A percentile compares a stretch with the other conserved stretches of the same genome.
phyloP scores from a whole-genome alignment of 2,113 vertebrate species.

The Melanotaenia duboulayi region DNA sequence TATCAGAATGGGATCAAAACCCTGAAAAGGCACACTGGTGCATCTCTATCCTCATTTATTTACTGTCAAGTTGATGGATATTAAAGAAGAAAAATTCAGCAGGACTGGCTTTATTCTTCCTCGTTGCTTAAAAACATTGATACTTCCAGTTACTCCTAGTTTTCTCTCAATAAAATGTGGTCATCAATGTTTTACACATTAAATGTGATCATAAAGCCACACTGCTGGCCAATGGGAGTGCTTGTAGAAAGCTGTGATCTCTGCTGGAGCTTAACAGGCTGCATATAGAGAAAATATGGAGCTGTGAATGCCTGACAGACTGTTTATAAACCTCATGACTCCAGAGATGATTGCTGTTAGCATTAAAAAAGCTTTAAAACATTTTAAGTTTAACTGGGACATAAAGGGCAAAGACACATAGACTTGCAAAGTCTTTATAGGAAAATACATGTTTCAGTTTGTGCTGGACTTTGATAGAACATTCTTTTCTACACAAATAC shows the following conservation, averaged over 20 bases:
- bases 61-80: too few relatives aligned
- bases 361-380: constrained; percentile 20
- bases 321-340: constrained; percentile 28
- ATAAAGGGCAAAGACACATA: constrained; percentile 12
- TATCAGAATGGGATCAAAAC: too few relatives aligned
- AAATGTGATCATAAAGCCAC: constrained; percentile 16
- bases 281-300: constrained; percentile 33
- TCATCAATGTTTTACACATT: neutral
- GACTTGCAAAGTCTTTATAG: constrained; percentile 26
- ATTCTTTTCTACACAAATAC: constrained; percentile 20
- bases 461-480: constrained; percentile 18
- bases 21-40: too few relatives aligned
- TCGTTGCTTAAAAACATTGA: too few relatives aligned
- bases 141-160: neutral
- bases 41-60: too few relatives aligned
- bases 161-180: constrained; percentile 5
- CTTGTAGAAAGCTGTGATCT: constrained; percentile 16
- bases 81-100: too few relatives aligned
- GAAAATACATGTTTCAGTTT: constrained; percentile 32
- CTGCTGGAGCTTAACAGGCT: constrained; percentile 35
- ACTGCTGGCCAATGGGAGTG: constrained; percentile 18
- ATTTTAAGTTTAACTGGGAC: constrained; percentile 26
- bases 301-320: constrained; percentile 30
- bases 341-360: constrained; percentile 24
- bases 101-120: too few relatives aligned